Evolutionary conservation across 2,888 invertebrate species (phyloP), one percentile per base, ranked within the genome.

Genomic region (Pteria penguin): DNA sequence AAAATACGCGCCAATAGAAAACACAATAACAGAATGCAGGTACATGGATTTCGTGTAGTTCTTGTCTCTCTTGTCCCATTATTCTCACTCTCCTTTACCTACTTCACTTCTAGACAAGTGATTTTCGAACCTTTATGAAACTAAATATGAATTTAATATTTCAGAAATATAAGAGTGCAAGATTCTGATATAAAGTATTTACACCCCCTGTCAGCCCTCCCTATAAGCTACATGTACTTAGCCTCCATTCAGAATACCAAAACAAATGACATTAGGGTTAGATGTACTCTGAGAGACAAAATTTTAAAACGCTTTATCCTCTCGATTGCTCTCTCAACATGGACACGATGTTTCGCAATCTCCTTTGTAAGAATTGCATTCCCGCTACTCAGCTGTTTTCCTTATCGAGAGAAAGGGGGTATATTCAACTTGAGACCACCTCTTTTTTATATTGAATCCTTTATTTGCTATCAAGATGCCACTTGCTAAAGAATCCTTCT

Each of bases 311-410:
- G 18, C 31, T 76, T 76, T 1, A 76, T 36, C 29, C 54, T 11
- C n/a, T 14, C 60, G 14, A 76, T 76, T 31, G 72, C 58, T 27
- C 76, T 29, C 27, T 76, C 72, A 22, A 72, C 60, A 69, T 76
- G 76, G n/a, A 76, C 60, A 4, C 73, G 2, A 54, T 76, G 76
- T 36, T 31, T 63, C 11, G 76, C 68, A 57, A 76, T 72, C 11
- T 74, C 65, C n/a, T 29, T 54, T 29, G 77, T 77, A 8, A 62
- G 22, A 11, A 22, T 4, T 22, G 33, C 66, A 70, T 77, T 74
- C 11, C 22, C 36, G 26, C 1, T 24, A 32, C n/a, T 54, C 77
- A 77, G 73, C 58, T 70, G 74, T 26, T 36, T 36, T 26, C 54
- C 66, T 5, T 11, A 2, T 18, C 14, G 14, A 24, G 29, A n/a